Percentiles rank a stretch among this genome's conserved stretches.
Evolutionary conservation across 1,140 invertebrate genomes (phyloP).

Genomic region (Thalassaphorura encarpata): DNA sequence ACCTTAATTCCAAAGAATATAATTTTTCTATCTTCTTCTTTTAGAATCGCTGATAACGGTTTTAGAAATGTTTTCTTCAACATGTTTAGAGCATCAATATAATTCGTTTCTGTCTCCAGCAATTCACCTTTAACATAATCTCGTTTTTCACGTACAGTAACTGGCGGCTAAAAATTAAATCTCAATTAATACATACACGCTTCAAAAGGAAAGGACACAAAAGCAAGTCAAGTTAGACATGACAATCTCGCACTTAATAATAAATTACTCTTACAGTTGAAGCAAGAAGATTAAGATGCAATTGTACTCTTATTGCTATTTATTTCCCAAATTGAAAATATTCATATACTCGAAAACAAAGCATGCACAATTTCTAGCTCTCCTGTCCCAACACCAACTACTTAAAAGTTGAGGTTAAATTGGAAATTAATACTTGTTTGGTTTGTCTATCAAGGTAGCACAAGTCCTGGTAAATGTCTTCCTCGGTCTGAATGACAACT

Average conservation of each 20-base stretch:
- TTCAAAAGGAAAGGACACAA: background rate
- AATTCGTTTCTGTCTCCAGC: constrained; percentile 93
- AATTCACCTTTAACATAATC: constrained; percentile 94
- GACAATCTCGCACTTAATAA: background rate
- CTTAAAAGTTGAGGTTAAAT: background rate
- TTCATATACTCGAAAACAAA: too few species aligned
- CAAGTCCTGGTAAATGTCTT: constrained; percentile 72
- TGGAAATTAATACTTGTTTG: constrained; percentile 15
- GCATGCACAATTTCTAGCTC: too few species aligned
- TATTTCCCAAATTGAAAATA: too few species aligned
- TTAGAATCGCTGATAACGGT: constrained; percentile 60
- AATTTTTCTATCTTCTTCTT: constrained; percentile 58
- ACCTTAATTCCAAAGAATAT: constrained; percentile 88
- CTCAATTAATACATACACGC: background rate
- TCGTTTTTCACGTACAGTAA: constrained; percentile 56
- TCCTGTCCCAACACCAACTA: too few species aligned
- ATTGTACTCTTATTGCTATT: too few species aligned
- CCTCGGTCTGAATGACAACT: constrained; percentile 42
- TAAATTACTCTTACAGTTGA: too few species aligned
- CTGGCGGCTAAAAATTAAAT: constrained; percentile 19
- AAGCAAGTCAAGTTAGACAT: background rate
- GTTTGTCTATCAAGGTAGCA: constrained; percentile 47
- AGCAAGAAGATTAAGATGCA: too few species aligned
- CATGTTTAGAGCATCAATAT: constrained; percentile 84
- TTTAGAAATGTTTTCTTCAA: constrained; percentile 70